Base-by-base conservation (phyloP, 2,888 invertebrate genomes). In the Orthonevra nobilis region DNA sequence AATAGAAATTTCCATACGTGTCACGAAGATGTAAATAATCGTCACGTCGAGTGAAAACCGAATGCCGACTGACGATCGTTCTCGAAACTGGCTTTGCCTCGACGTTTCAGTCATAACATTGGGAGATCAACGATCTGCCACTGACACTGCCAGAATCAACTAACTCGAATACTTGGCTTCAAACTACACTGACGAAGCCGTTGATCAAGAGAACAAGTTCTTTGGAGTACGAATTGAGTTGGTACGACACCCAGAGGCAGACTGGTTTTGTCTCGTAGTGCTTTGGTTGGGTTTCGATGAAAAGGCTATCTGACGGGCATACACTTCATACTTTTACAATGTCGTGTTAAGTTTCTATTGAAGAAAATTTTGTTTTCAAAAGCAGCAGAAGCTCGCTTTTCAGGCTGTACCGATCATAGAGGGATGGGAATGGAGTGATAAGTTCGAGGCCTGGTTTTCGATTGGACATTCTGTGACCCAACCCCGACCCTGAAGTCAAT, bases 21-120 rank as follows among this genome's bases (percentile, higher is more conserved):
- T n/a, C 4, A 20, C 2, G 4, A 12, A 20, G 32, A 20, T n/a
- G 2, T 23, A 12, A 6, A 3, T 19, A n/a, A 50, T 10, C n/a
- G 20, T 52, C 19, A 12, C 44, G 36, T 14, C n/a, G 10, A 46
- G 26, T 28, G 20, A 17, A 36, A 63, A 63, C 38, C 46, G 36
- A 46, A 17, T 46, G 4, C 52, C 52, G 52, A 63, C 3, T 23
- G 23, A 23, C 23, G 5, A 5, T 23, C 56, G 38, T 48, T 64
- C 30, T 19, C 30, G n/a, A 48, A 70, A 63, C 63, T 23, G 15
- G 17, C 48, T 56, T 14, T 5, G 52, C n/a, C n/a, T n/a, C n/a
- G n/a, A n/a, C n/a, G n/a, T 28, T 54, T 36, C 19, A 56, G 58
- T 58, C 56, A 63, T 50, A 75, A 75, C 48, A 70, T 56, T 63